Percentiles rank a stretch among this genome's conserved stretches.
Conservation (phyloP, 1,140 invertebrate genomes). For the Aphis craccivora region DNA sequence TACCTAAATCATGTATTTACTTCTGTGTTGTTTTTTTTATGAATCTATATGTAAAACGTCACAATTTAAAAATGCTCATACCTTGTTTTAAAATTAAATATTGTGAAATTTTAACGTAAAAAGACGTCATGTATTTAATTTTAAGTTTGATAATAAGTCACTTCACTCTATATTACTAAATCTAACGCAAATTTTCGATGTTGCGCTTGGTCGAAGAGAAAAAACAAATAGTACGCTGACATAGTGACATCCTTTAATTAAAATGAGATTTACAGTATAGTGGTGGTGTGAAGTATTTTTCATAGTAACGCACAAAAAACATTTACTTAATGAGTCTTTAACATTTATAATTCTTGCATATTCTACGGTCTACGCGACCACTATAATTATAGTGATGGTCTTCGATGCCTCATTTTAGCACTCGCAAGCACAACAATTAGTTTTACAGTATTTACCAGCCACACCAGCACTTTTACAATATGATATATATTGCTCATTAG, state of each 20-base stretch:
- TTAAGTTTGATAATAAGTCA: not conserved
- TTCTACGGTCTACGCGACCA: not conserved
- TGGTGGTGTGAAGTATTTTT: not conserved
- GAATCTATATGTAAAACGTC: too few relatives aligned
- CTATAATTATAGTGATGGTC: not conserved
- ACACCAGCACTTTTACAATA: not conserved
- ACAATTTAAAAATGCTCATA: not conserved
- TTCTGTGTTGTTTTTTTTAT: too few relatives aligned
- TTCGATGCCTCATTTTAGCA: not conserved
- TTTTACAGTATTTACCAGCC: not conserved
- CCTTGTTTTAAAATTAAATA: not conserved
- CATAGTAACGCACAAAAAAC: not conserved
- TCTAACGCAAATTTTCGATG: not conserved
- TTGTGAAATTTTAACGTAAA: not conserved
- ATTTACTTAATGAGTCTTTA: not conserved
- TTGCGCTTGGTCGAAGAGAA: not conserved
- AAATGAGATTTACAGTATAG: not conserved
- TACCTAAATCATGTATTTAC: too few relatives aligned
- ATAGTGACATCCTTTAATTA: not conserved
- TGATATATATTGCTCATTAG: slow-evolving; percentile 39
- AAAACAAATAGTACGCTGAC: not conserved
- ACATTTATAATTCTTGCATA: not conserved
- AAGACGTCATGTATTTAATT: not conserved
- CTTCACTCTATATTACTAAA: not conserved
- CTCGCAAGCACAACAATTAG: not conserved